Base-by-base conservation (phyloP, 2,797 vertebrate species). In the Pangasius larnaudii region DNA sequence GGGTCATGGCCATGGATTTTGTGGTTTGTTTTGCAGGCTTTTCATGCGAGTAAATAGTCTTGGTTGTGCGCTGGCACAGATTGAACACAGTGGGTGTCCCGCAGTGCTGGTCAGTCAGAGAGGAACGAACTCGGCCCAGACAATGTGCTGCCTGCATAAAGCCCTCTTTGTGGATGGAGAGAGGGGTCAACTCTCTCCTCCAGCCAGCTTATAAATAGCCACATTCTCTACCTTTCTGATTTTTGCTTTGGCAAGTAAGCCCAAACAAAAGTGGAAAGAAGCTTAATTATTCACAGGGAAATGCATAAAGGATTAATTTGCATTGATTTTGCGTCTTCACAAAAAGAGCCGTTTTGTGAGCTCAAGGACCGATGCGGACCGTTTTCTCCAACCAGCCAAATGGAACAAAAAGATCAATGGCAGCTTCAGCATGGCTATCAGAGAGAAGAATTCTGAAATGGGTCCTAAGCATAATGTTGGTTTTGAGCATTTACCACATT, bases 301-400 rank as follows among this genome's bases (percentile, higher is more conserved):
- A 96, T 92, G 94, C 91, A 96, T 95, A 96, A 96, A 96, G 94
- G 96, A 95, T 95, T 94, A 91, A 96, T 96, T 96, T 97, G 95
- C 95, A 96, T 97, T 94, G 95, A 96, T 96, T 96, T 96, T 90
- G 90, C 93, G 90, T 89, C 74, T 85, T 85, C 53, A 96, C 95
- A 96, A 96, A 95, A 93, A 90, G 85, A 93, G 93, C 93, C 85
- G 90, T 93, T 95, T 96, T 95, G 95, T 92, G 91, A 89, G 81
- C 90, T 88, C 87, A 89, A 88, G 79, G 92, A 92, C 87, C 46
- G 87, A 88, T 91, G 93, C 89, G 90, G 90, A 91, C 94, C 90
- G 90, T 93, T 95, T 92, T 93, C 91, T 84, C 85, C 81, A 83
- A 90, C 92, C 89, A 92, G 94, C 91, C 91, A 92, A 95, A 94